Evolutionary conservation across 37 sponge, comb jelly and placozoan species (phyloP), one percentile per base, ranked within the genome.

Genomic region (Chondrosia reniformis): DNA sequence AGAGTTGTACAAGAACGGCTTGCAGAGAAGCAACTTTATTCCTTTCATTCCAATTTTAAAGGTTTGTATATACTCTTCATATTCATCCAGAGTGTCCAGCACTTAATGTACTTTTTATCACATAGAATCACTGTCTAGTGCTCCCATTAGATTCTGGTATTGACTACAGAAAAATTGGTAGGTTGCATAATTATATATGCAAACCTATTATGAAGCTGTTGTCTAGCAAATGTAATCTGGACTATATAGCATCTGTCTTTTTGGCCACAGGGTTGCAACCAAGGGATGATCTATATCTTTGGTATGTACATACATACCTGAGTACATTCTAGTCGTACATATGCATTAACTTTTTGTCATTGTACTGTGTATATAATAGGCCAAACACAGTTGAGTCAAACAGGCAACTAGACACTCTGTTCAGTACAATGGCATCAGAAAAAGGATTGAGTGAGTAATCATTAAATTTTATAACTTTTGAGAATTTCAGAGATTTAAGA

Each of bases 1-100:
- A 93, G 96, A 95, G 82, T 84, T 97, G 45, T 97, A 97, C 84
- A 89, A 87, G 82, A 79, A 97, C 80, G 98, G 98, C n/a, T 74
- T 97, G 22, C 98, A 97, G 86, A 79, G 98, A 41, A 74, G 84
- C 59, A 94, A 89, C 74, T 97, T 97, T 75, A 63, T 97, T 17
- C 98, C 95, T 22, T 97, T 97, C 65, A 94, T 97, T 46, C 78
- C 72, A 9, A 67, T 94, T 32, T 74, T 97, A 42, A 94, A 94
- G 86, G 87, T n/a, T n/a, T n/a, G n/a, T n/a, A n/a, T n/a, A n/a
- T n/a, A n/a, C 38, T 6, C 59, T 65, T 66, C 33, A 19, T 30
- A 33, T 15, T 25, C 28, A 58, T 34, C 45, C 22, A 24, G 64
- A 24, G 64, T 63, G n/a, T 63, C 30, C 9, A 25, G 22, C 61